Conservation (phyloP, 2,113 vertebrate species). For the Trogon melanurus region DNA sequence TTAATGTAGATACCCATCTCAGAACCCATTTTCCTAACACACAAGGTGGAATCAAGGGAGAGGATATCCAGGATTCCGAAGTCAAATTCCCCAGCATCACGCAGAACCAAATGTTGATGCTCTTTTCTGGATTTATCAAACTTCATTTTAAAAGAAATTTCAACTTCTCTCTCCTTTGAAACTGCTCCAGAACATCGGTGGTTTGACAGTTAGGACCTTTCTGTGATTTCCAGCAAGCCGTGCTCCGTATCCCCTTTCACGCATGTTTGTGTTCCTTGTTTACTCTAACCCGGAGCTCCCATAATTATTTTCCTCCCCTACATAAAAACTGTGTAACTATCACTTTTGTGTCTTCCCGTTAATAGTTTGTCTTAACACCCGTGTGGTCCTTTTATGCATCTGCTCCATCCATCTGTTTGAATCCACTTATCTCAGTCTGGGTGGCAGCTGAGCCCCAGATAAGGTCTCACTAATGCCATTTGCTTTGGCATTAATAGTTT, state of each 20-base stretch:
- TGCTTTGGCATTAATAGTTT: background rate
- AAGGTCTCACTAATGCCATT: background rate
- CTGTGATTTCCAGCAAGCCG: background rate
- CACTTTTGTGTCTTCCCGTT: background rate
- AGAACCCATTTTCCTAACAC: background rate
- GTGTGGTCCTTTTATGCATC: background rate
- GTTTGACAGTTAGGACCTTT: background rate
- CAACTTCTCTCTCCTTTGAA: background rate
- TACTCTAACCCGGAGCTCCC: background rate
- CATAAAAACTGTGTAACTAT: background rate
- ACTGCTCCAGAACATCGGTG: rapidly evolving
- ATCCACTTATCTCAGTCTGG: background rate
- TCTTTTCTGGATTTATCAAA: background rate
- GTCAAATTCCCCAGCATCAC: background rate
- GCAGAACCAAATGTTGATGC: background rate
- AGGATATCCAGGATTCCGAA: background rate
- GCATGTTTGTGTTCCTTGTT: background rate
- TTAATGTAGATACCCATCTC: background rate
- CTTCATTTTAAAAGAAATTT: background rate
- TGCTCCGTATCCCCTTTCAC: background rate
- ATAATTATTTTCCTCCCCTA: background rate
- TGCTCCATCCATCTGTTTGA: background rate
- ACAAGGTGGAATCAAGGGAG: background rate
- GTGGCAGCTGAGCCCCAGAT: background rate
- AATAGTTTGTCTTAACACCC: background rate